Evolutionary conservation across 2,888 invertebrate genomes (phyloP), one percentile per base, ranked within the genome.

Genomic region (Coelogynopora nodosa): DNA sequence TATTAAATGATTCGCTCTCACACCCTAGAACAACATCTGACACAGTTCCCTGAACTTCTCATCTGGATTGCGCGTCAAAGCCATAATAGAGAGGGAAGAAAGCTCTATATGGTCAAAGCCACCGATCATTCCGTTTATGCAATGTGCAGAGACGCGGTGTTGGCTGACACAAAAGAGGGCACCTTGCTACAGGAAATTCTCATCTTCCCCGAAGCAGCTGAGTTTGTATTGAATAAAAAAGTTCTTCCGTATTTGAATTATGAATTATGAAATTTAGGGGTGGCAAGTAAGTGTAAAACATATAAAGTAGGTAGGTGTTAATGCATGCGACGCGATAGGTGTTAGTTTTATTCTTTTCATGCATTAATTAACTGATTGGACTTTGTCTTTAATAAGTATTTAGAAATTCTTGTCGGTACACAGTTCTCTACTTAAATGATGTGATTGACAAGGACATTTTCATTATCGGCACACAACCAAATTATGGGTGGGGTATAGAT

Each of bases 171-270:
- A 74, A 74, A 74, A 23, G 10, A 10, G 10, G 74, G 74, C 74
- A 74, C 74, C 74, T 74, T 74, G 23, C 74, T 26, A 13, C 74
- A 74, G 74, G 74, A 74, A 74, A 74, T 74, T 74, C 74, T 2
- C 74, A 23, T 74, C 74, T 74, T 74, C 74, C 74, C 10, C 18
- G 49, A 49, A 13, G 49, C 18, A 13, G 49, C 18, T 49, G 5
- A 18, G 18, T 5, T 49, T 49, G 5, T 49, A 49, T 49, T 49
- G 49, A 49, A 49, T 49, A 18, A 49, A 49, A 49, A 13, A 49
- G 10, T 13, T 13, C 5, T 13, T 13, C 5, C 10, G 5, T 49
- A 18, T 18, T 18, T 49, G 10, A 13, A 5, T 18, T 49, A 49
- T 49, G 18, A 49, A 13, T 49, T 49, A 18, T 18, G 49, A 49